Evolutionary conservation across 2,888 invertebrate genomes (phyloP), one percentile per base, ranked within the genome.

Genomic region (Lordiphosa andalusiaca): DNA sequence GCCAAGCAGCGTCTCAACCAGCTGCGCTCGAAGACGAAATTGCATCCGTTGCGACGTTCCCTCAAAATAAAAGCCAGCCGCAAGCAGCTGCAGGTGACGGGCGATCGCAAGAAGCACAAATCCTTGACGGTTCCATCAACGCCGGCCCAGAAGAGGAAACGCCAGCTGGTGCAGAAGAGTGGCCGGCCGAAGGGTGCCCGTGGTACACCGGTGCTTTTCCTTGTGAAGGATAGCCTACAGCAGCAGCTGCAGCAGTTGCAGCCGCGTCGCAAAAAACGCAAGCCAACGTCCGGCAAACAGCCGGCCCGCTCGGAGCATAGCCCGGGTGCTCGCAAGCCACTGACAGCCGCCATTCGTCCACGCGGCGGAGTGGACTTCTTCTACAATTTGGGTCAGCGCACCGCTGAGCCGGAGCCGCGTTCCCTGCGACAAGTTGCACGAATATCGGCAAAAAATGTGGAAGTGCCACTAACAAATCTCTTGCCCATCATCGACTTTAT

Each of bases 401-500:
- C 13, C 21, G 23, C 9, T 0, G 12, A 12, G 9, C 10, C 35
- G 9, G 6, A 47, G 37, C 16, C 21, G n/a, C 21, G 21, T n/a
- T 40, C 40, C 7, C 33, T 16, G 2, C 16, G 46, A 4, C 5
- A 19, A n/a, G 16, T 12, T 1, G 9, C 2, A 9, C 2, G 30
- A 7, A 9, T 9, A 3, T 9, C 7, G 30, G 40, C 6, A 1
- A 47, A 25, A 23, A 39, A 73, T 2, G 5, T 73, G 13, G 57
- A 54, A n/a, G 62, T 80, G n/a, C 84, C 78, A 2, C 47, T 84
- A 10, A 60, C 68, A 19, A 60, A 16, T 4, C 80, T 60, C 7
- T 35, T 82, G 50, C 84, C 84, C 40, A 68, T 80, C 54, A 82
- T 84, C 35, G 78, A 80, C 33, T 74, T 82, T 10, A 77, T 81